phyloP scores from a whole-genome alignment of 1,140 invertebrate species.

The Druon quercuslanigerum region DNA sequence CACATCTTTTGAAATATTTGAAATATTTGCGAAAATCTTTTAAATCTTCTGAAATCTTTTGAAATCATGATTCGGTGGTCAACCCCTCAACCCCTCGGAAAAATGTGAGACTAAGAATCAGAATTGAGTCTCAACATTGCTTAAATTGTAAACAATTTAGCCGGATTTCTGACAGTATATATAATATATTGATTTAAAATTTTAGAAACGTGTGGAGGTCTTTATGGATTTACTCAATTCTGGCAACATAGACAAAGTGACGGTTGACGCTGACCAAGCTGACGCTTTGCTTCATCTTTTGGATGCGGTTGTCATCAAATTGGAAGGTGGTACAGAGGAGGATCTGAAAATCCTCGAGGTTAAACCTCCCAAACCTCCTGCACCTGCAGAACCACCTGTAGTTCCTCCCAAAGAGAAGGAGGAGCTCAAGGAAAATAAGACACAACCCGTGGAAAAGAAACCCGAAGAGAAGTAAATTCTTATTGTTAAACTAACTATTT shows the following conservation, averaged over 20 bases:
- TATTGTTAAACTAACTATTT: background rate
- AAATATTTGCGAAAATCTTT: too few species aligned
- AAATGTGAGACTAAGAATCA: too few species aligned
- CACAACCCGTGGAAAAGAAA: slow-evolving; percentile 64
- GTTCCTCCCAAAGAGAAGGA: slow-evolving; percentile 67
- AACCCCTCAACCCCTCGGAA: too few species aligned
- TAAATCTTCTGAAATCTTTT: too few species aligned
- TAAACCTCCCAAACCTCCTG: slow-evolving; percentile 68
- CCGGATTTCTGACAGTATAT: too few species aligned
- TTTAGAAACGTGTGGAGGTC: slow-evolving; percentile 90
- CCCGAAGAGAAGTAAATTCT: slow-evolving; percentile 54
- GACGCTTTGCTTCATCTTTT: slow-evolving; percentile 91
- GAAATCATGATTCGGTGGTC: too few species aligned
- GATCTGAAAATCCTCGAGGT: slow-evolving; percentile 91
- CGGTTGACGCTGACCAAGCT: slow-evolving; percentile 91
- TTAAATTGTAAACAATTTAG: too few species aligned
- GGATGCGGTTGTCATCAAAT: slow-evolving; percentile 96
- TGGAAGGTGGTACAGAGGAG: slow-evolving; percentile 97
- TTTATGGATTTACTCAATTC: slow-evolving; percentile 90
- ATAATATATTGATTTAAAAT: slow-evolving; percentile 31
- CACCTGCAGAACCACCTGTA: slow-evolving; percentile 53
- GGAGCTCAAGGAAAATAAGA: slow-evolving; percentile 66
- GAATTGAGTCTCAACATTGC: too few species aligned
- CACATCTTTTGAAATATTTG: too few species aligned
- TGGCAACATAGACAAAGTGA: slow-evolving; percentile 85